Evolutionary conservation across 2,797 vertebrate species (phyloP).

Genomic region (Tapera naevia): DNA sequence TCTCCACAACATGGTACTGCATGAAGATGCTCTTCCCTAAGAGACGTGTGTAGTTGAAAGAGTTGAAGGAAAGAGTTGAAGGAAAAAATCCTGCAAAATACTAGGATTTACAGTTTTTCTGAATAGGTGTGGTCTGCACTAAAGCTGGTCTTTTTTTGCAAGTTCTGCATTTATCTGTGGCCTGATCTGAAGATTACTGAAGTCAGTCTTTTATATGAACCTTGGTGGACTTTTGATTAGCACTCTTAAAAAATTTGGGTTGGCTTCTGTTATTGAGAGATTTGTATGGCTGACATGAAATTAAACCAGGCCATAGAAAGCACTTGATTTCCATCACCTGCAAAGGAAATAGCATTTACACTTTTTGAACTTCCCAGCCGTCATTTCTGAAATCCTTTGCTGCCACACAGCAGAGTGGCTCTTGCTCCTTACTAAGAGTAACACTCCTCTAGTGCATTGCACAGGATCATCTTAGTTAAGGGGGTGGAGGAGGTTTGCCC

Average conservation of each 20-base stretch:
- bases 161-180: neutral
- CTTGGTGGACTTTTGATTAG: neutral
- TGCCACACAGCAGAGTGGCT: neutral
- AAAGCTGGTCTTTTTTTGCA: neutral
- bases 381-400: neutral
- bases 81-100: neutral
- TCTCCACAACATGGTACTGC: rapidly evolving
- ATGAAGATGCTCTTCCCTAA: neutral
- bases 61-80: neutral
- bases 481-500: neutral
- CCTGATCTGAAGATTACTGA: neutral
- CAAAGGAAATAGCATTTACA: neutral
- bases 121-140: neutral
- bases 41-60: neutral
- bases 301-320: neutral
- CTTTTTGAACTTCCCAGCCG: neutral
- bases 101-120: neutral
- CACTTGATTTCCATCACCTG: neutral
- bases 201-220: neutral
- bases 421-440: neutral
- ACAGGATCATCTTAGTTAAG: neutral
- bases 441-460: neutral
- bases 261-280: neutral
- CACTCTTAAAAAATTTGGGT: neutral
- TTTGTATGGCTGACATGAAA: neutral